Conservation (phyloP, 2,888 invertebrate species). For the Argynnis bischoffii region DNA sequence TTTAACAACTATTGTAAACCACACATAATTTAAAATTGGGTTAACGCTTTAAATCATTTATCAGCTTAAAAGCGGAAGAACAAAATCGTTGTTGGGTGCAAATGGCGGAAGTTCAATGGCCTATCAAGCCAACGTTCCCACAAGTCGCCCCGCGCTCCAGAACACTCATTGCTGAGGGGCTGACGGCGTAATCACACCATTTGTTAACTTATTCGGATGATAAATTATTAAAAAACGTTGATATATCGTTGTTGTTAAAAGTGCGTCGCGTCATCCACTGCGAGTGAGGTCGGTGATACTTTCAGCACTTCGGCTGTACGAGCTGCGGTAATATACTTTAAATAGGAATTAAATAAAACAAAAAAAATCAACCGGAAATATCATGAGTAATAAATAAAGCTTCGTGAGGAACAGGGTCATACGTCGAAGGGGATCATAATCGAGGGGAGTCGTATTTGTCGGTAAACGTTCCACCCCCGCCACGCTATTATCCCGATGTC, state of each 20-base stretch:
- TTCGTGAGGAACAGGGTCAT: slow-evolving; percentile 29
- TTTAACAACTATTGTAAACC: not conserved
- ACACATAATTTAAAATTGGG: slow-evolving; percentile 7
- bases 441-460: slow-evolving; percentile 25
- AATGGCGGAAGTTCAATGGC: slow-evolving; percentile 44
- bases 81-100: slow-evolving; percentile 32
- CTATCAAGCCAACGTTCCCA: slow-evolving; percentile 37
- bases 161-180: slow-evolving; percentile 19
- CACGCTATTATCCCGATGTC: slow-evolving; percentile 6
- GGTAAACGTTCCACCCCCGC: slow-evolving; percentile 22
- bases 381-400: slow-evolving; percentile 33
- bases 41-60: slow-evolving; percentile 18
- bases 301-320: not conserved
- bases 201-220: slow-evolving; percentile 8
- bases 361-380: slow-evolving; percentile 30
- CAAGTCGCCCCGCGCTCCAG: slow-evolving; percentile 29
- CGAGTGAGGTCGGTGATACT: not conserved
- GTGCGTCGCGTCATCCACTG: too few species aligned
- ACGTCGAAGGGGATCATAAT: slow-evolving; percentile 28
- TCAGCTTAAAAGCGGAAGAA: slow-evolving; percentile 30
- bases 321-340: not conserved
- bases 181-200: slow-evolving; percentile 19
- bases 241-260: too few species aligned
- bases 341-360: slow-evolving; percentile 17
- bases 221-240: not conserved